These are phyloP conservation scores for Cephalopachus bancanus DNA, from an alignment of 2,797 vertebrate genomes.

Conservation along the genomic window DNA sequence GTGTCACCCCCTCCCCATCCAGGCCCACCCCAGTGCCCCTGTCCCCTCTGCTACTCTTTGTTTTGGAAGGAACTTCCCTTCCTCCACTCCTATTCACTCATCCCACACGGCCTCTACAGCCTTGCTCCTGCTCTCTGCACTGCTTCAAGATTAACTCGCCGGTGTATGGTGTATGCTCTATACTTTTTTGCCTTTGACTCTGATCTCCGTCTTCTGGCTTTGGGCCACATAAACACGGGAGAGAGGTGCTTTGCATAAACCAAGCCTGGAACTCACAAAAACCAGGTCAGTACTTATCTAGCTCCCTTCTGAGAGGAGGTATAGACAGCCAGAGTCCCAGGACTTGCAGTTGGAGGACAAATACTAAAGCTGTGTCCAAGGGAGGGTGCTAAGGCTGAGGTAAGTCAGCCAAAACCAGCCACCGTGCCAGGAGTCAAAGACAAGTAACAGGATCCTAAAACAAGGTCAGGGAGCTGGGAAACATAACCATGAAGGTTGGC, in stretches of 20 bases:
- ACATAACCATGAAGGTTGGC: conserved; percentile 39
- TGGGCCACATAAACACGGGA: not conserved
- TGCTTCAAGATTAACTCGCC: not conserved
- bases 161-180: not conserved
- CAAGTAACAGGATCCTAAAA: conserved; percentile 71
- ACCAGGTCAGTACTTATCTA: not conserved
- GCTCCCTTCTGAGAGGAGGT: not conserved
- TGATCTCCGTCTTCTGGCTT: conserved; percentile 34
- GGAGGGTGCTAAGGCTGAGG: conserved; percentile 48
- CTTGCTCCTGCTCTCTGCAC: not conserved
- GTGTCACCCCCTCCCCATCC: not conserved
- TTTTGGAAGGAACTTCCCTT: conserved; percentile 54
- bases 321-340: conserved; percentile 28
- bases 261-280: not conserved
- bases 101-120: not conserved
- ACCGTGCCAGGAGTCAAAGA: conserved; percentile 60
- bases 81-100: not conserved
- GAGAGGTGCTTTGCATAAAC: not conserved
- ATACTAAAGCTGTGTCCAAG: conserved; percentile 70
- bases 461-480: conserved; percentile 65
- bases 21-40: not conserved
- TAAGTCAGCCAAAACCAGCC: conserved; percentile 56
- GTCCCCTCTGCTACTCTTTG: not conserved
- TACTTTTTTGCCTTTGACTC: conserved; percentile 58
- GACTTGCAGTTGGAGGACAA: conserved; percentile 58